Percentiles rank a stretch among this genome's conserved stretches.
These are phyloP conservation scores for Himalopsyche phryganea DNA, from an alignment of 1,140 invertebrate species.

Conservation along the genomic window DNA sequence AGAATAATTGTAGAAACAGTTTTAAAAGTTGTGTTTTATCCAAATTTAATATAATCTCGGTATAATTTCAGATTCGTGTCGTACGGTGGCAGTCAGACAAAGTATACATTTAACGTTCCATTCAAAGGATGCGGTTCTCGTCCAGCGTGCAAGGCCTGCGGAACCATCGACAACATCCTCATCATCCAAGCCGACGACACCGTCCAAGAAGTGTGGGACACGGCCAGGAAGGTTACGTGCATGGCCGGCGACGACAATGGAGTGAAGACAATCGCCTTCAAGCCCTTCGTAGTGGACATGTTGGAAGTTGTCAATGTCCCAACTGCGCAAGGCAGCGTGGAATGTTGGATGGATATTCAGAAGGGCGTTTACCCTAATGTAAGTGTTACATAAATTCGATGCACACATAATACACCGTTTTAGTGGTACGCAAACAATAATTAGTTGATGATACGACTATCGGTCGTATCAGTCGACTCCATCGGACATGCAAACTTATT, in stretches of 20 bases:
- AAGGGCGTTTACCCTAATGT: slow-evolving; percentile 66
- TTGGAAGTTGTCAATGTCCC: slow-evolving; percentile 65
- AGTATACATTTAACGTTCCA: slow-evolving; percentile 61
- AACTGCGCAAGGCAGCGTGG: slow-evolving; percentile 57
- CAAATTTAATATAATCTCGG: not conserved
- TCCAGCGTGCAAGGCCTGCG: slow-evolving; percentile 56
- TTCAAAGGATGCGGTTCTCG: slow-evolving; percentile 60
- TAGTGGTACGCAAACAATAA: too few relatives aligned
- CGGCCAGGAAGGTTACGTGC: slow-evolving; percentile 61
- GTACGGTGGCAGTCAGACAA: slow-evolving; percentile 52
- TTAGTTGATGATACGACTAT: too few relatives aligned
- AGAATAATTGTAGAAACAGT: too few relatives aligned
- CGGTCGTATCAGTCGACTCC: too few relatives aligned
- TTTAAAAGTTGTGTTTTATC: too few relatives aligned
- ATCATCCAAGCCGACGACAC: slow-evolving; percentile 64
- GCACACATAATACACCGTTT: too few relatives aligned
- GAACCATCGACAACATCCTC: slow-evolving; percentile 60
- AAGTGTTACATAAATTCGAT: slow-evolving; percentile 33
- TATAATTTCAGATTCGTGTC: slow-evolving; percentile 55
- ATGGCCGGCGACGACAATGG: slow-evolving; percentile 47
- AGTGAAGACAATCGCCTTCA: slow-evolving; percentile 62
- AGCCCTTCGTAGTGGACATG: slow-evolving; percentile 70
- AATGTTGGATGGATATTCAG: slow-evolving; percentile 78
- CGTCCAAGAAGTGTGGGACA: slow-evolving; percentile 60
- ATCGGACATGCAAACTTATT: too few relatives aligned